phyloP scores from a whole-genome alignment of 2,888 invertebrate genomes.

The Amphipoea oculea region DNA sequence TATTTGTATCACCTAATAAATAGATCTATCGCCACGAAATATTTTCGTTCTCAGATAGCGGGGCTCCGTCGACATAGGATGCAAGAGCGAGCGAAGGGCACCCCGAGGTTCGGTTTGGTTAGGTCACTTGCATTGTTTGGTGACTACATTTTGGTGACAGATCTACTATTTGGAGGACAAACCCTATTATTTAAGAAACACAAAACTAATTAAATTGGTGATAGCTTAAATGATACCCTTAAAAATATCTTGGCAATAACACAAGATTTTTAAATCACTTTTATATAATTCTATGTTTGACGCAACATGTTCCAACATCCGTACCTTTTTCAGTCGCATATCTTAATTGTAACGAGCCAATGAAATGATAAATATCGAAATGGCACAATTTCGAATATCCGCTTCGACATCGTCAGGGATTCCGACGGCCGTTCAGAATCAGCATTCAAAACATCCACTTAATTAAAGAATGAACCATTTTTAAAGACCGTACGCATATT shows the following conservation, averaged over 20 bases:
- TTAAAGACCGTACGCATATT: conserved; percentile 42
- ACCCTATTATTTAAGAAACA: no score
- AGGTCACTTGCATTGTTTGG: no score
- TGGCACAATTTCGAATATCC: conserved; percentile 36
- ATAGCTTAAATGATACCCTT: no score
- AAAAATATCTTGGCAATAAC: background rate
- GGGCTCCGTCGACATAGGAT: no score
- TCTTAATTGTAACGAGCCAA: background rate
- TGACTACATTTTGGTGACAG: no score
- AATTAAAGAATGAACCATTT: conserved; percentile 61
- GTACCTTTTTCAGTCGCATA: background rate
- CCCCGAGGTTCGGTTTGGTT: no score
- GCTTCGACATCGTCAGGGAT: conserved; percentile 5
- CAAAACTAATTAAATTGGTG: no score
- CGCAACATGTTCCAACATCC: background rate
- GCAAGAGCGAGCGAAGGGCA: no score
- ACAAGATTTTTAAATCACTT: background rate
- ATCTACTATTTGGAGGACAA: no score
- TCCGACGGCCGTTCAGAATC: conserved; percentile 6
- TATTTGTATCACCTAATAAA: no score
- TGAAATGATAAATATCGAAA: conserved; percentile 29
- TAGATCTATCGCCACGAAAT: no score
- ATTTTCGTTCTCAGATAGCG: no score
- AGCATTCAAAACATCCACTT: conserved; percentile 52
- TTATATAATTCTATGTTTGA: background rate